These are phyloP conservation scores for Microtus californicus DNA, from an alignment of 2,797 vertebrate species.

Conservation along the genomic window DNA sequence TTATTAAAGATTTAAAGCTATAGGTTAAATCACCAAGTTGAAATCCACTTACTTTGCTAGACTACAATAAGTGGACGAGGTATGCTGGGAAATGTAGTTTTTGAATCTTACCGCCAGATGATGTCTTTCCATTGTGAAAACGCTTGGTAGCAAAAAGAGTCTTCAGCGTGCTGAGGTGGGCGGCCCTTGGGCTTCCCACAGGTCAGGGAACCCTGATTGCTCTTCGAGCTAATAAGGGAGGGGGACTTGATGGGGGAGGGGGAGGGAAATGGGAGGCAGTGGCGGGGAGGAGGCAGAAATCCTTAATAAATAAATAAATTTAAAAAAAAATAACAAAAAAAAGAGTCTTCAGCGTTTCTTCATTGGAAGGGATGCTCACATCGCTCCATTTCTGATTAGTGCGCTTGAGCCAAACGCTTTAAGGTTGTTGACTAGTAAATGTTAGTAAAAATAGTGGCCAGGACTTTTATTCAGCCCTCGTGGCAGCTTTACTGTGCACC, in stretches of 20 bases:
- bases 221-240: too few relatives aligned
- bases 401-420: constrained; percentile 53
- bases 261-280: too few relatives aligned
- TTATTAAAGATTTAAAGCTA: constrained; percentile 83
- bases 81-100: constrained; percentile 76
- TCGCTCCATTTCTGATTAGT: constrained; percentile 18
- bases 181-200: too few relatives aligned
- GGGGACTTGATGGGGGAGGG: too few relatives aligned
- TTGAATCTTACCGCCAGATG: constrained; percentile 64
- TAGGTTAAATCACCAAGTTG: constrained; percentile 80
- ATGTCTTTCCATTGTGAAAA: constrained; percentile 76
- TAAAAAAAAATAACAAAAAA: too few relatives aligned
- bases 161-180: too few relatives aligned
- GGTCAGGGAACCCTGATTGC: too few relatives aligned
- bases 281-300: too few relatives aligned
- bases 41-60: constrained; percentile 80
- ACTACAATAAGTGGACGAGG: constrained; percentile 74
- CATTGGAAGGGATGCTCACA: constrained; percentile 18
- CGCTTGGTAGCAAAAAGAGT: constrained; percentile 53
- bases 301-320: too few relatives aligned
- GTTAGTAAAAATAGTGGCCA: constrained; percentile 68
- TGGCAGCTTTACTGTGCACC: constrained; percentile 55
- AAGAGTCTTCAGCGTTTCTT: constrained; percentile 66
- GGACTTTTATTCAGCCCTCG: constrained; percentile 59
- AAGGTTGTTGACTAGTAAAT: constrained; percentile 63